Evolutionary conservation across 2,888 invertebrate species (phyloP).

Genomic region (Deilephila elpenor): DNA sequence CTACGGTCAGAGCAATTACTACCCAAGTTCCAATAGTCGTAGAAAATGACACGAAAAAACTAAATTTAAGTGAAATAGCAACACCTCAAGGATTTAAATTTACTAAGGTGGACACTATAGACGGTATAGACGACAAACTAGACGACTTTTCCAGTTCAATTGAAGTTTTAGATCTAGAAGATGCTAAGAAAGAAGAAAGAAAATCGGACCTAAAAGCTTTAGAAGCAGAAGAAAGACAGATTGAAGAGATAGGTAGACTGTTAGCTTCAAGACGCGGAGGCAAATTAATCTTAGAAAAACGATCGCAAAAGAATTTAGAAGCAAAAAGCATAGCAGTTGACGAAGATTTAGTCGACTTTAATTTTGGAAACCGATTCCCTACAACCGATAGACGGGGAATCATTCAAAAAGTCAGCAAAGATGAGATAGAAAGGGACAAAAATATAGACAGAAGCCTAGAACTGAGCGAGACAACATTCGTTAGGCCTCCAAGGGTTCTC

Average conservation of each 20-base stretch:
- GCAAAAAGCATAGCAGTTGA: slow-evolving; percentile 70
- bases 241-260: slow-evolving; percentile 78
- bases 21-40: slow-evolving; percentile 39
- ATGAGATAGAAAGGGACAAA: slow-evolving; percentile 72
- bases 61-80: slow-evolving; percentile 57
- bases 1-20: slow-evolving; percentile 43
- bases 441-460: slow-evolving; percentile 70
- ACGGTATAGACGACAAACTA: slow-evolving; percentile 77
- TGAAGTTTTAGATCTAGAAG: slow-evolving; percentile 77
- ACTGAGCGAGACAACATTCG: slow-evolving; percentile 77
- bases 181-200: slow-evolving; percentile 66
- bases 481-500: slow-evolving; percentile 73
- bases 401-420: slow-evolving; percentile 75
- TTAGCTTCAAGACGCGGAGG: slow-evolving; percentile 72
- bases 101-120: slow-evolving; percentile 57
- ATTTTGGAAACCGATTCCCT: slow-evolving; percentile 72
- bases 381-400: slow-evolving; percentile 69
- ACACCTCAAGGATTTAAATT: slow-evolving; percentile 53
- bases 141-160: slow-evolving; percentile 73
- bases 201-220: slow-evolving; percentile 69
- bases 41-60: slow-evolving; percentile 44
- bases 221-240: slow-evolving; percentile 80
- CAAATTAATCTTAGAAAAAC: slow-evolving; percentile 71
- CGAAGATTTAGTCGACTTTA: slow-evolving; percentile 67
- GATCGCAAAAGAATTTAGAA: slow-evolving; percentile 74